Conservation (phyloP, 2,113 vertebrate genomes). For the Misgurnus anguillicaudatus region DNA sequence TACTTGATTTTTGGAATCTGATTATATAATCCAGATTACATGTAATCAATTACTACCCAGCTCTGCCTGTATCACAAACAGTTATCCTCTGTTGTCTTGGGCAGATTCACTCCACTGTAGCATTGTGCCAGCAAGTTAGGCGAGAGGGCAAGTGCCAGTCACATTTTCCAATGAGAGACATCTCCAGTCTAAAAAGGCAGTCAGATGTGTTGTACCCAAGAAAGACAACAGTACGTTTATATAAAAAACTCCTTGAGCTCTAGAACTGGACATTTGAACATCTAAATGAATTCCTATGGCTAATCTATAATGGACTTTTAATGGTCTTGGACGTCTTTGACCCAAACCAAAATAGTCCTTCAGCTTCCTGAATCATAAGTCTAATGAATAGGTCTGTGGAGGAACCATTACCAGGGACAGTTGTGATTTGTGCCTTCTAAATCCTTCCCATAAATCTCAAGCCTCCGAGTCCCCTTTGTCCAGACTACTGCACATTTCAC, state of each 20-base stretch:
- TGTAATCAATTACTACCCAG: no score
- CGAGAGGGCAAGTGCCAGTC: no score
- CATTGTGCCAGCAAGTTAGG: no score
- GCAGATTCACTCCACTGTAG: no score
- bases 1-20: no score
- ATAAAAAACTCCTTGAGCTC: background rate
- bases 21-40: no score
- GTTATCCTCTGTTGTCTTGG: no score
- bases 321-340: conserved; percentile 16
- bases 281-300: conserved; percentile 1
- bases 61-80: no score
- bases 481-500: conserved; percentile 24
- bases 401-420: conserved; percentile 47
- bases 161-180: no score
- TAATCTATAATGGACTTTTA: conserved; percentile 20
- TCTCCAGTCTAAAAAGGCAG: no score
- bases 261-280: background rate
- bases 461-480: conserved; percentile 11
- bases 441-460: conserved; percentile 55
- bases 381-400: conserved; percentile 30
- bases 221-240: no score
- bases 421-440: conserved; percentile 49
- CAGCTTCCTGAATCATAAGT: conserved; percentile 16
- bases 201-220: no score
- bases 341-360: background rate